Conservation (phyloP, 2,888 invertebrate species). For the Leptopterna dolabrata region DNA sequence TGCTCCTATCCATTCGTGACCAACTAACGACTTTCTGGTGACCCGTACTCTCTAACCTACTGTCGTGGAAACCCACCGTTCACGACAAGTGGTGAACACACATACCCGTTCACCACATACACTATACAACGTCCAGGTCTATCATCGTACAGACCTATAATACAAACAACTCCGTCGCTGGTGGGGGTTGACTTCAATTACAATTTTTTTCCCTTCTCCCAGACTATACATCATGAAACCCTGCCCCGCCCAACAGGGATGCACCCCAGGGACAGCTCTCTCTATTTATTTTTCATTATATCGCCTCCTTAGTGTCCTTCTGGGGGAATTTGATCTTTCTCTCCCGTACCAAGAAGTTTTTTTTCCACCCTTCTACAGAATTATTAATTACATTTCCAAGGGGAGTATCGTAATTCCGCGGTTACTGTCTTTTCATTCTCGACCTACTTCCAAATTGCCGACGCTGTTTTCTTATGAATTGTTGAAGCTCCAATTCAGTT, state of each 20-base stretch:
- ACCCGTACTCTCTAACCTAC: no score
- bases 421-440: background rate
- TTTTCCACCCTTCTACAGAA: background rate
- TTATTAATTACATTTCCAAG: background rate
- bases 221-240: background rate
- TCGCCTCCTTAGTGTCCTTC: background rate
- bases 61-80: no score
- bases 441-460: background rate
- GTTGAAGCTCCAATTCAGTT: background rate
- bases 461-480: background rate
- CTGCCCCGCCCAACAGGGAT: background rate
- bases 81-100: no score
- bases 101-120: no score
- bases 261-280: background rate
- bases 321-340: background rate
- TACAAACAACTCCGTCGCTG: background rate
- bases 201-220: background rate
- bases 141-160: background rate
- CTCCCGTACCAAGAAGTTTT: background rate
- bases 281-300: background rate
- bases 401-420: background rate
- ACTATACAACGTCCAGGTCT: no score
- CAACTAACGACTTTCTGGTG: no score
- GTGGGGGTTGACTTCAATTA: background rate
- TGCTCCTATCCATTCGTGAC: no score